phyloP scores from a whole-genome alignment of 2,888 invertebrate species.

The Tinea pellionella region DNA sequence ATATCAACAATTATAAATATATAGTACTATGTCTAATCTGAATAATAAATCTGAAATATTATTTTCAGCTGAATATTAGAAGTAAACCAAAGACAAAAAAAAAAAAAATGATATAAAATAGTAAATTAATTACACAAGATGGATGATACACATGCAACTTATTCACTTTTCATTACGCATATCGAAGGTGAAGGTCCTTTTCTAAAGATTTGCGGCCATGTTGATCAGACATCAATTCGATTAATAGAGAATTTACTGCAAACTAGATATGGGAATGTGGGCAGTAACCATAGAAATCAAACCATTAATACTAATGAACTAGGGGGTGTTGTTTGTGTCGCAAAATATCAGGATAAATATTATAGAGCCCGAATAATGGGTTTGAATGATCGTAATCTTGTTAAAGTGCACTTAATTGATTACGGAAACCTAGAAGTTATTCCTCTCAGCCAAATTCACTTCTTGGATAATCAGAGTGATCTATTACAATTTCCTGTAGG shows the following conservation, averaged over 20 bases:
- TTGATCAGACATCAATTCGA: conserved; percentile 66
- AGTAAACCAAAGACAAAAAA: too few species aligned
- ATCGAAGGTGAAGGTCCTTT: conserved; percentile 77
- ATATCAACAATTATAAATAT: too few species aligned
- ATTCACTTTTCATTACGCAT: conserved; percentile 70
- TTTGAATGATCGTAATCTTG: conserved; percentile 55
- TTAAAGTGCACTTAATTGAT: conserved; percentile 76
- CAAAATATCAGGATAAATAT: conserved; percentile 75
- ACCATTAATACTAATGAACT: neutral
- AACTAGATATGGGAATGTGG: conserved; percentile 35
- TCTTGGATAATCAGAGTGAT: conserved; percentile 63
- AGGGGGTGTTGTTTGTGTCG: conserved; percentile 63
- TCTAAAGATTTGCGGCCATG: conserved; percentile 79
- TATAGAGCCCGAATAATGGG: conserved; percentile 73
- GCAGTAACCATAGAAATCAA: conserved; percentile 20
- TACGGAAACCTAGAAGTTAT: conserved; percentile 76
- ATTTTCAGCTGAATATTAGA: neutral
- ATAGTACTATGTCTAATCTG: too few species aligned
- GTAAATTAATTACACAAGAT: neutral
- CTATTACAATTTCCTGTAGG: neutral
- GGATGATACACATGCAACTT: neutral
- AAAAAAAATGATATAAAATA: too few species aligned
- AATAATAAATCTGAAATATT: too few species aligned
- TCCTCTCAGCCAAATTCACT: conserved; percentile 68
- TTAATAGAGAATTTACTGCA: conserved; percentile 66